phyloP scores from a whole-genome alignment of 23 tunicate genomes.

The Trididemnum nubilum region DNA sequence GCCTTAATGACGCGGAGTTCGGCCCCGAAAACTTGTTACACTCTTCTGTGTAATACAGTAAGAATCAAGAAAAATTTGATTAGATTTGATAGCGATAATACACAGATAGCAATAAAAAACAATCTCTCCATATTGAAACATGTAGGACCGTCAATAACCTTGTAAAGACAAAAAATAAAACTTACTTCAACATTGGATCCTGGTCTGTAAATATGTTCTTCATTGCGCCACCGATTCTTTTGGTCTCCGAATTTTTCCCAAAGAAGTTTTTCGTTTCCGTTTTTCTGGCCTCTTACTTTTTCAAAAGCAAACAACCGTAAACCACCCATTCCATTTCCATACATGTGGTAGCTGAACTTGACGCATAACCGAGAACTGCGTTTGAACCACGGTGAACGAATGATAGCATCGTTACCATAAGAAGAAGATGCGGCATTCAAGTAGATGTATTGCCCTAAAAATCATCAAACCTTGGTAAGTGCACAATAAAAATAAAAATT shows the following conservation, averaged over 20 bases:
- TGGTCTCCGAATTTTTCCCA: conserved; percentile 89
- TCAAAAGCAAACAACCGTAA: conserved; percentile 80
- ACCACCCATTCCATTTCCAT: conserved; percentile 81
- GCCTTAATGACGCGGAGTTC: too few relatives aligned
- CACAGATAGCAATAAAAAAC: too few relatives aligned
- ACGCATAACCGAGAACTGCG: conserved; percentile 33
- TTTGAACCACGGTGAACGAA: conserved; percentile 85
- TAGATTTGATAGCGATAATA: too few relatives aligned
- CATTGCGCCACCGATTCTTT: conserved; percentile 58
- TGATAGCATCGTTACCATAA: conserved; percentile 75
- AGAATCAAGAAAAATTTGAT: too few relatives aligned
- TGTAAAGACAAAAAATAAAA: too few relatives aligned
- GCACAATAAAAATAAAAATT: background rate
- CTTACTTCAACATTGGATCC: conserved; percentile 63
- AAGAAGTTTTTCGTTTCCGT: conserved; percentile 70
- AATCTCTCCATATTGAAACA: too few relatives aligned
- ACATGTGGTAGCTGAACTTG: conserved; percentile 84
- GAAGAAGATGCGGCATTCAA: conserved; percentile 20
- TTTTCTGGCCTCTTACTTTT: conserved; percentile 41
- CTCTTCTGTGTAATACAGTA: too few relatives aligned
- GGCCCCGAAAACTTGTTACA: too few relatives aligned
- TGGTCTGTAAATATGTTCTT: conserved; percentile 47
- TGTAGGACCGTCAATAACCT: too few relatives aligned
- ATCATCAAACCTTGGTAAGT: too few relatives aligned
- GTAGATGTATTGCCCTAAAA: background rate